Conservation (phyloP, 35 echinoderm and acorn worm species). For the Amphiura filiformis region DNA sequence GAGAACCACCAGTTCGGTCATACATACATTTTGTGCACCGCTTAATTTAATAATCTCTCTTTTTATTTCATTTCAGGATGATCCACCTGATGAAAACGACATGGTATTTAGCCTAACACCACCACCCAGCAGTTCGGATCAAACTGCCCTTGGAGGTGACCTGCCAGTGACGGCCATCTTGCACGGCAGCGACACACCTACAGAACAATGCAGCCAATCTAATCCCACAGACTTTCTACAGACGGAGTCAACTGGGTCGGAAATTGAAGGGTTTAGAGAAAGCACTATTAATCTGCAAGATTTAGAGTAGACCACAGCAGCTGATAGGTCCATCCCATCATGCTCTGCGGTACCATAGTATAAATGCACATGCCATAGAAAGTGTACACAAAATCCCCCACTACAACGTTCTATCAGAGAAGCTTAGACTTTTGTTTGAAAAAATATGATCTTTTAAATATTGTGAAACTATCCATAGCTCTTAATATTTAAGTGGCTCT, state of each 20-base stretch:
- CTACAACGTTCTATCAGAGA: no score
- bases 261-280: conserved; percentile 48
- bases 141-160: conserved; percentile 54
- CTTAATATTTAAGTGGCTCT: no score
- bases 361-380: no score
- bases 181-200: conserved; percentile 23
- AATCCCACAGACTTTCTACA: conserved; percentile 37
- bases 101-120: conserved; percentile 60
- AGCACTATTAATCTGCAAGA: conserved; percentile 88
- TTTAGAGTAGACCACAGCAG: conserved; percentile 67
- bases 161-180: conserved; percentile 69
- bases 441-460: no score
- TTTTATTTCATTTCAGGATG: conserved; percentile 48
- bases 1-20: not conserved
- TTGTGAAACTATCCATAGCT: no score
- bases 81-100: conserved; percentile 74
- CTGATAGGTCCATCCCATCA: no score
- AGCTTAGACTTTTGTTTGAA: no score
- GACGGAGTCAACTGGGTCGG: conserved; percentile 18
- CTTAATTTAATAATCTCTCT: not conserved
- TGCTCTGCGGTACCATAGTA: no score
- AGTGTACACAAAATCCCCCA: not conserved
- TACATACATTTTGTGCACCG: no score
- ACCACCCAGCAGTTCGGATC: conserved; percentile 46
- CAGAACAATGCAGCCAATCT: conserved; percentile 41